Evolutionary conservation across 2,113 vertebrate genomes (phyloP).

Genomic region (Heterotis niloticus): DNA sequence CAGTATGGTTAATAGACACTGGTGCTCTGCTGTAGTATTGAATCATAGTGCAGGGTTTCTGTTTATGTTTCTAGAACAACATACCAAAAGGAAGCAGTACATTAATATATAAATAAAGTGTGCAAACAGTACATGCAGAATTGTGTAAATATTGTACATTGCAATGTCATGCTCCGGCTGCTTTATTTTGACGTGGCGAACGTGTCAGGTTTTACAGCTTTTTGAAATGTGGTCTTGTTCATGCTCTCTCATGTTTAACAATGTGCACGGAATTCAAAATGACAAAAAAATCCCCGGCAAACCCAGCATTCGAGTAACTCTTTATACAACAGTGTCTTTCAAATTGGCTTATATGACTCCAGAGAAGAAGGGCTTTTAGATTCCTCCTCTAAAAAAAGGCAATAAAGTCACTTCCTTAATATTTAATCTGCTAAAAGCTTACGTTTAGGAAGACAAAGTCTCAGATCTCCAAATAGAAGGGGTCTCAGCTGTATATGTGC

Average conservation of each 20-base stretch:
- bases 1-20: not conserved
- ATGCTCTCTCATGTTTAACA: not conserved
- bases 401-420: slow-evolving; percentile 50
- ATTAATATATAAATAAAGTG: not conserved
- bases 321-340: not conserved
- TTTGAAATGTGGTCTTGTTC: not conserved
- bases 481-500: slow-evolving; percentile 37
- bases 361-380: not conserved
- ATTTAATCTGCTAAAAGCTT: slow-evolving; percentile 52
- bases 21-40: too few relatives aligned
- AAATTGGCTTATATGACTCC: not conserved
- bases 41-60: not conserved
- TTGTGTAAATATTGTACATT: too few relatives aligned
- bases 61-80: not conserved
- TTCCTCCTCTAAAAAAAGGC: slow-evolving; percentile 25
- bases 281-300: not conserved
- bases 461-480: slow-evolving; percentile 42
- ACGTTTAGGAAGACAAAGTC: slow-evolving; percentile 39
- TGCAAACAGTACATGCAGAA: too few relatives aligned
- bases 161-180: too few relatives aligned
- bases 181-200: too few relatives aligned
- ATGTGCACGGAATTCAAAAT: not conserved
- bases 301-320: not conserved
- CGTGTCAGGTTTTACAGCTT: not conserved
- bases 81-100: not conserved